Evolutionary conservation across 2,888 invertebrate genomes (phyloP).

Genomic region (Carpatolechia fugitivella): DNA sequence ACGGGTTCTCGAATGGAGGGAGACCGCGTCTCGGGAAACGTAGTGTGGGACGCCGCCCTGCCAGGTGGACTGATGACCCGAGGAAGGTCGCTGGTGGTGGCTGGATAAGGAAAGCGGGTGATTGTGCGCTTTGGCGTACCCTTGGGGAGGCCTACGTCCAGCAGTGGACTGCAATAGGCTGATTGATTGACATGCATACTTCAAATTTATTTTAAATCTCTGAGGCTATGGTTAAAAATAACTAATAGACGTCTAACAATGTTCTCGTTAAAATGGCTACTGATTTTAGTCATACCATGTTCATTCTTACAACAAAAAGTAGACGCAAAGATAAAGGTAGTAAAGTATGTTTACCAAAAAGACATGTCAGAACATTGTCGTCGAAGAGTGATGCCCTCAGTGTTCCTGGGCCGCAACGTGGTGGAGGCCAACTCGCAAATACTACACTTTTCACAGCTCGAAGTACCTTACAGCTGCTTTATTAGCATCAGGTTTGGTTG

Average conservation of each 20-base stretch:
- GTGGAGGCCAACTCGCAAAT: constrained; percentile 54
- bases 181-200: neutral
- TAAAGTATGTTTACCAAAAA: constrained; percentile 47
- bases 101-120: too few species aligned
- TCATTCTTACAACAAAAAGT: neutral
- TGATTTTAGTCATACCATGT: neutral
- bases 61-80: too few species aligned
- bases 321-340: neutral
- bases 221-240: neutral
- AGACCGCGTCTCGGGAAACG: too few species aligned
- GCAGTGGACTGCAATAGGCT: too few species aligned
- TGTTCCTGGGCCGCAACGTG: constrained; percentile 58
- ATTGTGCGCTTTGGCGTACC: too few species aligned
- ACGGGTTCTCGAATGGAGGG: too few species aligned
- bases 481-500: constrained; percentile 54
- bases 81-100: too few species aligned
- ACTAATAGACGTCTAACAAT: neutral
- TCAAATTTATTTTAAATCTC: neutral
- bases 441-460: constrained; percentile 54
- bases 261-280: neutral
- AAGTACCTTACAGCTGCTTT: constrained; percentile 62
- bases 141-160: too few species aligned
- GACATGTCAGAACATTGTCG: constrained; percentile 65
- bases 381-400: constrained; percentile 57
- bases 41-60: too few species aligned